These are phyloP conservation scores for Tachina lurida DNA, from an alignment of 2,888 invertebrate genomes.

Conservation along the genomic window DNA sequence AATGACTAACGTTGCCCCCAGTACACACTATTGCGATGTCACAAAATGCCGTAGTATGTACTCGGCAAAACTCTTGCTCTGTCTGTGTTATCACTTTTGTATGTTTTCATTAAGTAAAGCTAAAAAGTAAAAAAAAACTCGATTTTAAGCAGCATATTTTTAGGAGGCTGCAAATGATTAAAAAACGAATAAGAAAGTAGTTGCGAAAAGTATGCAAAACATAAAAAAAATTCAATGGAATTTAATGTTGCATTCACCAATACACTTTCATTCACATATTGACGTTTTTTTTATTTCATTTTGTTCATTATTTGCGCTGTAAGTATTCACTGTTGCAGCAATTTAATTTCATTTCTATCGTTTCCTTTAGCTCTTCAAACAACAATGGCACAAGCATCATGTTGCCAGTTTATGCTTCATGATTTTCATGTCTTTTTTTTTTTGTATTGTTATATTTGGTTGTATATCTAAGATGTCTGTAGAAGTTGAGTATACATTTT, in stretches of 20 bases:
- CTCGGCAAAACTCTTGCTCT: background rate
- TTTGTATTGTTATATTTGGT: background rate
- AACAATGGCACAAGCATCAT: constrained; percentile 39
- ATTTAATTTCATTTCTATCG: constrained; percentile 64
- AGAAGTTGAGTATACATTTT: constrained; percentile 25
- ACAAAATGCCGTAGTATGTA: too few relatives aligned
- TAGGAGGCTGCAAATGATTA: background rate
- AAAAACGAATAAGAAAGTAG: constrained; percentile 10
- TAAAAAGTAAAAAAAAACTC: background rate
- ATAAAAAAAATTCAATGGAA: constrained; percentile 37
- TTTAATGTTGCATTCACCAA: constrained; percentile 44
- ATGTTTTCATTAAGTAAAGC: constrained; percentile 51
- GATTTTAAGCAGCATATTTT: constrained; percentile 44
- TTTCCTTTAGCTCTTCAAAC: background rate
- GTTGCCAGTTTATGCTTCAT: constrained; percentile 55
- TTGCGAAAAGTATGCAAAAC: background rate
- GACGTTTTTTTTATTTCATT: constrained; percentile 2
- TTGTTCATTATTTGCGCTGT: constrained; percentile 32
- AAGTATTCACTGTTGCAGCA: constrained; percentile 59
- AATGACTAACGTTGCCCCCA: too few relatives aligned
- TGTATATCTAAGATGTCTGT: constrained; percentile 6
- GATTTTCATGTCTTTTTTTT: constrained; percentile 35
- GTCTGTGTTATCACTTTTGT: constrained; percentile 24
- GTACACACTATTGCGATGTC: too few relatives aligned
- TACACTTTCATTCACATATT: background rate